Evolutionary conservation across 2,113 vertebrate species (phyloP).

Genomic region (Zosterops pallidus): DNA sequence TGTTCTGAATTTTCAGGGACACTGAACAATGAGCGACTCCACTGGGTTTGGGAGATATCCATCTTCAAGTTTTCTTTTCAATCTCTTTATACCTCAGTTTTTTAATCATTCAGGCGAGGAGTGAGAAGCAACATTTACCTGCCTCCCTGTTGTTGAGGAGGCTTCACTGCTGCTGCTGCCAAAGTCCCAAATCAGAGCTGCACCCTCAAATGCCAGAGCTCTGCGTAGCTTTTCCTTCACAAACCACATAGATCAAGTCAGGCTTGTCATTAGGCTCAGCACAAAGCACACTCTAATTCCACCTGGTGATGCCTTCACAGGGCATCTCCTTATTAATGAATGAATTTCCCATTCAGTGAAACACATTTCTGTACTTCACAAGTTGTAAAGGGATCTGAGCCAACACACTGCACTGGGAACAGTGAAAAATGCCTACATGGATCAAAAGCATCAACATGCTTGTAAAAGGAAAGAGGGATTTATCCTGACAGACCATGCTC

Average conservation of each 20-base stretch:
- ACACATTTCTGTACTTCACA: not conserved
- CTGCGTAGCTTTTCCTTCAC: not conserved
- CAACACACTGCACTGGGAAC: not conserved
- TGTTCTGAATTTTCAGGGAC: not conserved
- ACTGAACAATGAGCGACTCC: not conserved
- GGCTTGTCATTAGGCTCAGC: not conserved
- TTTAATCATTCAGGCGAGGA: not conserved
- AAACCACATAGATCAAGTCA: not conserved
- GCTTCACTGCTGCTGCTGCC: not conserved
- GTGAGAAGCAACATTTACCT: not conserved
- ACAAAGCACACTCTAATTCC: not conserved
- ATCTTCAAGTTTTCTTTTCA: not conserved
- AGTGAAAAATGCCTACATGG: not conserved
- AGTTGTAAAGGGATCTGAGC: not conserved
- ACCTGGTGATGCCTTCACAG: not conserved
- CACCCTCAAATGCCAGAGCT: not conserved
- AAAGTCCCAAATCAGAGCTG: not conserved
- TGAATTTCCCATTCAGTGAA: not conserved
- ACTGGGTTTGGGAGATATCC: not conserved
- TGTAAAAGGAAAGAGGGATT: not conserved
- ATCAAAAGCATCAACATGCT: not conserved
- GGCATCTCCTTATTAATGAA: not conserved
- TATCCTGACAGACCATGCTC: not conserved
- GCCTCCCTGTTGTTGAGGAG: not conserved
- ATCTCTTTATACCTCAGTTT: not conserved